Evolutionary conservation across 2,888 invertebrate genomes (phyloP).

Genomic region (Gandaritis pyraliata): DNA sequence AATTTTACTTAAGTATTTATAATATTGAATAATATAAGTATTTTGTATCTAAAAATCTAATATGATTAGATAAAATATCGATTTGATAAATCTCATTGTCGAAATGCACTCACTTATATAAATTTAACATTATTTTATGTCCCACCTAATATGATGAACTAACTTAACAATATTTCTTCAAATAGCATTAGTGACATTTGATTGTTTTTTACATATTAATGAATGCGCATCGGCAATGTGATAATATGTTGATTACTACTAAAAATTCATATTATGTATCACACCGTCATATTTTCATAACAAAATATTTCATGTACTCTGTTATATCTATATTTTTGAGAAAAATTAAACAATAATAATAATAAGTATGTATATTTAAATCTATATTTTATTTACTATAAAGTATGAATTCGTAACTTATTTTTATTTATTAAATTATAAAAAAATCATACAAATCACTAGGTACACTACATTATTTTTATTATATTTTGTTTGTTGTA

Average conservation of each 20-base stretch:
- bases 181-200: background rate
- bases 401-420: slow-evolving; percentile 41
- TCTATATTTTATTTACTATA: slow-evolving; percentile 37
- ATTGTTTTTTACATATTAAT: slow-evolving; percentile 7
- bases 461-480: slow-evolving; percentile 28
- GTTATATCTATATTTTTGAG: slow-evolving; percentile 34
- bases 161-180: background rate
- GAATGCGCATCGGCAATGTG: slow-evolving; percentile 44
- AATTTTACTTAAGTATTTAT: slow-evolving; percentile 46
- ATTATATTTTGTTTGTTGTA: slow-evolving; percentile 32
- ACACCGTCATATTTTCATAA: slow-evolving; percentile 44
- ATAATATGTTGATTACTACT: slow-evolving; percentile 34
- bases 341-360: slow-evolving; percentile 34
- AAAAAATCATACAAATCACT: slow-evolving; percentile 41
- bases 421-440: slow-evolving; percentile 40
- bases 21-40: slow-evolving; percentile 41
- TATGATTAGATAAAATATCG: slow-evolving; percentile 39
- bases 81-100: slow-evolving; percentile 50
- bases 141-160: background rate
- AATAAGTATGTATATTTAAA: slow-evolving; percentile 24
- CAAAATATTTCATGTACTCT: slow-evolving; percentile 38
- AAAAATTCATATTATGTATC: slow-evolving; percentile 34
- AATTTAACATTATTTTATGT: background rate
- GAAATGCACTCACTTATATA: slow-evolving; percentile 37
- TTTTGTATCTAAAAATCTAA: slow-evolving; percentile 43